Evolutionary conservation across 2,113 vertebrate genomes (phyloP).

Genomic region (Trematomus loennbergii): DNA sequence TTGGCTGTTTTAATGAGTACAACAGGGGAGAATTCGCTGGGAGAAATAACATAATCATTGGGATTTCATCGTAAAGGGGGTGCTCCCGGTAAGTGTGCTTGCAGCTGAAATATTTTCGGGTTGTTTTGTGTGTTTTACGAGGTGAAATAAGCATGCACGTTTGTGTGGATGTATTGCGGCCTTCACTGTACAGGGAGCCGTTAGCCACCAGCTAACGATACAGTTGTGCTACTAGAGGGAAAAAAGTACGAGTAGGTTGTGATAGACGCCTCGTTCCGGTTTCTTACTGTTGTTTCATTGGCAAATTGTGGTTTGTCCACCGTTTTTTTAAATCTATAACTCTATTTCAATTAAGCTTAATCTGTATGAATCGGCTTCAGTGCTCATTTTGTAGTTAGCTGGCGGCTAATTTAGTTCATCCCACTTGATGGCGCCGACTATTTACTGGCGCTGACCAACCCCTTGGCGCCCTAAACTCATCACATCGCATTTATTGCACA

Average conservation of each 20-base stretch:
- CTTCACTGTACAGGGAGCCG: conserved; percentile 56
- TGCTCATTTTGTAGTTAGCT: conserved; percentile 63
- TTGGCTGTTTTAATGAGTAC: conserved; percentile 86
- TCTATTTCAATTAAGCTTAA: neutral
- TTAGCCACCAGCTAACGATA: conserved; percentile 69
- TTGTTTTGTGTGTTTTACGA: neutral
- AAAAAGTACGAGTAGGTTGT: conserved; percentile 42
- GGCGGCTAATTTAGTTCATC: conserved; percentile 66
- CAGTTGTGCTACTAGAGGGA: conserved; percentile 36
- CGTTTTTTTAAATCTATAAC: neutral
- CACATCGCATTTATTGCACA: neutral
- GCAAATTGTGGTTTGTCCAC: accelerated
- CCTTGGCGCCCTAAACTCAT: conserved; percentile 45
- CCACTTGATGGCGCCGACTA: conserved; percentile 76
- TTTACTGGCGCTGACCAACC: conserved; percentile 55
- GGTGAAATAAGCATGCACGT: conserved; percentile 28
- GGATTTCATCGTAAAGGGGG: conserved; percentile 46
- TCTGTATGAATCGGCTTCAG: neutral
- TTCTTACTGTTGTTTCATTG: neutral
- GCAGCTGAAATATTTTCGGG: conserved; percentile 10
- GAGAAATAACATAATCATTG: conserved; percentile 77
- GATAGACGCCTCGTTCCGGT: neutral
- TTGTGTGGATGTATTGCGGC: conserved; percentile 55
- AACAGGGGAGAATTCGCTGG: conserved; percentile 78
- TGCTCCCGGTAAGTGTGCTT: conserved; percentile 67